Conservation (phyloP, 2,888 invertebrate species). For the Abscondita cerata region DNA sequence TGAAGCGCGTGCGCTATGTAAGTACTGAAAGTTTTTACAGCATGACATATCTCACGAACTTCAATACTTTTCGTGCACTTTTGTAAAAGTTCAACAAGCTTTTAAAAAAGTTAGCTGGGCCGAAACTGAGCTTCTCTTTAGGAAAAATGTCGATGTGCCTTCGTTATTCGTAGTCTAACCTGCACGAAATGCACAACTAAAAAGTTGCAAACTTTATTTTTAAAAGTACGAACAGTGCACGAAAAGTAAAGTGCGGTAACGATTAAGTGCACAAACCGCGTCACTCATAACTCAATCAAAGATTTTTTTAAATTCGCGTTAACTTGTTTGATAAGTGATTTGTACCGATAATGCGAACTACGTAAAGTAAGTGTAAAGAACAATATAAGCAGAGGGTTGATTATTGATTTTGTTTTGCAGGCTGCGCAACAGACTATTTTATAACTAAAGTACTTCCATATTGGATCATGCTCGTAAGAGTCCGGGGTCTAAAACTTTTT, state of each 20-base stretch:
- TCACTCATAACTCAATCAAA: slow-evolving; percentile 1
- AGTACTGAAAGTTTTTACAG: slow-evolving; percentile 44
- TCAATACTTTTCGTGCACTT: slow-evolving; percentile 40
- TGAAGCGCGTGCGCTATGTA: slow-evolving; percentile 32
- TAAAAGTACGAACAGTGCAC: slow-evolving; percentile 15
- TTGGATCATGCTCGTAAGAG: slow-evolving; percentile 55
- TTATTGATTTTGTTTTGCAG: slow-evolving; percentile 48
- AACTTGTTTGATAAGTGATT: slow-evolving; percentile 26
- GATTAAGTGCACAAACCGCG: slow-evolving; percentile 10
- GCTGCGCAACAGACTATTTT: slow-evolving; percentile 49
- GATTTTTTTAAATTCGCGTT: slow-evolving; percentile 9
- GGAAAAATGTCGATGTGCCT: slow-evolving; percentile 29
- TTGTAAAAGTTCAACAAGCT: slow-evolving; percentile 33
- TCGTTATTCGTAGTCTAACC: slow-evolving; percentile 36
- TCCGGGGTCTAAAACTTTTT: slow-evolving; percentile 54
- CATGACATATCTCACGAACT: slow-evolving; percentile 43
- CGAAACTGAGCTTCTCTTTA: slow-evolving; percentile 30
- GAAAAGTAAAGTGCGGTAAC: slow-evolving; percentile 15
- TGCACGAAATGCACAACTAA: slow-evolving; percentile 35
- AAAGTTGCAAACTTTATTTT: slow-evolving; percentile 29
- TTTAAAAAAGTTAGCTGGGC: slow-evolving; percentile 31
- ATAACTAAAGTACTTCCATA: slow-evolving; percentile 50
- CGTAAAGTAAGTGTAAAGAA: slow-evolving; percentile 42
- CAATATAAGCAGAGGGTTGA: slow-evolving; percentile 42
- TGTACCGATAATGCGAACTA: slow-evolving; percentile 31